phyloP scores from a whole-genome alignment of 2,888 invertebrate species.

The Operophtera brumata region DNA sequence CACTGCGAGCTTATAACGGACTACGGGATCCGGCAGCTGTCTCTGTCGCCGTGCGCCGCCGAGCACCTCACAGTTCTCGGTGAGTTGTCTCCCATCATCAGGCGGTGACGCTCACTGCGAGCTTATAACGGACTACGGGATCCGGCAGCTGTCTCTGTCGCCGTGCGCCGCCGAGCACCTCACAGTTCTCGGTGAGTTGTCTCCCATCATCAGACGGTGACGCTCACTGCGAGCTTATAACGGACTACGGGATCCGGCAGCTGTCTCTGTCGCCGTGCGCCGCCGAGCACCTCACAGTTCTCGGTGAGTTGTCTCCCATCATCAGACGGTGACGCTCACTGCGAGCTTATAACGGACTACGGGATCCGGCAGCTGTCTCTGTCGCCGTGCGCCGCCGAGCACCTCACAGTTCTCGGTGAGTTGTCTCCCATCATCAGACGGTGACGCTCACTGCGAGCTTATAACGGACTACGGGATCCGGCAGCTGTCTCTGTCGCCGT shows the following conservation, averaged over 20 bases:
- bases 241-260: constrained; percentile 98
- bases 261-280: constrained; percentile 96
- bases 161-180: constrained; percentile 96
- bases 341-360: constrained; percentile 99
- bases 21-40: constrained; percentile 97
- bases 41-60: constrained; percentile 95
- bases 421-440: background rate
- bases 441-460: constrained; percentile 91
- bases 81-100: no score
- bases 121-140: constrained; percentile 98
- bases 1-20: constrained; percentile 99
- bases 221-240: constrained; percentile 99
- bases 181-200: constrained; percentile 87
- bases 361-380: constrained; percentile 96
- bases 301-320: constrained; percentile 83
- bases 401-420: constrained; percentile 91
- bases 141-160: constrained; percentile 94
- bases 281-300: constrained; percentile 94
- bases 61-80: constrained; percentile 95
- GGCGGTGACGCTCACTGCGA: constrained; percentile 99
- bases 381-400: constrained; percentile 96
- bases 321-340: no score
- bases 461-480: constrained; percentile 99
- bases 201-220: no score
- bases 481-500: constrained; percentile 94